Evolutionary conservation across 2,797 vertebrate genomes (phyloP), one percentile per base, ranked within the genome.

Genomic region (Siniperca undulata): DNA sequence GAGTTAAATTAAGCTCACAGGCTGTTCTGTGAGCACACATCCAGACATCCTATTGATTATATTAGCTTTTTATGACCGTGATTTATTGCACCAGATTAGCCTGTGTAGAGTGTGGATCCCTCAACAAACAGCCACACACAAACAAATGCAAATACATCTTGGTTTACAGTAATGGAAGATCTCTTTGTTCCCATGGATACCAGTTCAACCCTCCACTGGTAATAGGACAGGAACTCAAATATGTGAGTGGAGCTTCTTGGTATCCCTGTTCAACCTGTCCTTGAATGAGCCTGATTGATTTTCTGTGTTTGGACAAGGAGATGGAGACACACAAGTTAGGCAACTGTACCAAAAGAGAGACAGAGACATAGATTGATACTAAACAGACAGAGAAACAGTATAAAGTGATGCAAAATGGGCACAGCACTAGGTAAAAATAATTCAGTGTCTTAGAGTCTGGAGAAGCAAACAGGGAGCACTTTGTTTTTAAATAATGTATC

Each of bases 401-500:
- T 70, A 81, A 60, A 8, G 3, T 14, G 52, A 61, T 2, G 19
- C 4, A n/a, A 34, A 71, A 24, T 7, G 70, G 44, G 27, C 27
- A 16, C 46, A 19, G 61, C 30, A 11, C 10, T 34, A 17, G 13
- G 22, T 27, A 19, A 58, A n/a, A 48, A 55, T 11, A 46, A 34
- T 50, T 19, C 34, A 73, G 8, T 4, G 30, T 36, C 36, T 36
- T 36, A 36, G 27, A 36, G 22, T 72, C 20, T 30, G 44, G 13
- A 11, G 44, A 52, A 46, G 16, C 55, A 61, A 60, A 55, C 6
- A 5, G 20, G 16, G 42, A 68, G 30, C 34, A 40, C 30, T 53
- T 74, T 78, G 72, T 71, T 83, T 76, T 82, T 91, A 60, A 89
- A 89, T 87, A 79, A 89, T 86, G 55, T 68, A 89, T 60, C 36